phyloP scores from a whole-genome alignment of 2,113 vertebrate species.

The Anhinga rufa region DNA sequence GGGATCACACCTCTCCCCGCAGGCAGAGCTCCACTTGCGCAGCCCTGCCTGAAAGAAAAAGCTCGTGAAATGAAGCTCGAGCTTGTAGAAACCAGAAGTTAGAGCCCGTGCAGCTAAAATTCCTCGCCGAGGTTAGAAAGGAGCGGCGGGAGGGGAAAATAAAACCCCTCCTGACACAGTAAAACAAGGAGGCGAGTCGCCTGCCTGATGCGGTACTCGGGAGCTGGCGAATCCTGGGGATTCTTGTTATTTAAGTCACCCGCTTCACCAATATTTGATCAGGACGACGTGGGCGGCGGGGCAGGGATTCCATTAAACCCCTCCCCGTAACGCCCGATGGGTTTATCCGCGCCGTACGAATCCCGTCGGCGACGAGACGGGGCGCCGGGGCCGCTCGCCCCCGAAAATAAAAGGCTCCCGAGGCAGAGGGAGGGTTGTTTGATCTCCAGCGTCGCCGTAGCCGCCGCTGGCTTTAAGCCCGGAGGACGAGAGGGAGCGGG shows the following conservation, averaged over 20 bases:
- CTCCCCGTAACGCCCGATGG: rapidly evolving
- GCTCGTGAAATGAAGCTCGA: background rate
- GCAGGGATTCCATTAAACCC: background rate
- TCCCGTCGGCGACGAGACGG: background rate
- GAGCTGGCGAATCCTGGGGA: background rate
- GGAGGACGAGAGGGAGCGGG: too few species aligned
- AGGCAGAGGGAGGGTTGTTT: background rate
- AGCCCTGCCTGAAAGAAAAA: background rate
- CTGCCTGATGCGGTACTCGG: background rate
- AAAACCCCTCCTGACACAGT: background rate
- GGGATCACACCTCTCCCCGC: too few species aligned
- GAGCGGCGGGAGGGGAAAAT: background rate
- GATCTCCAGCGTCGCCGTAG: too few species aligned
- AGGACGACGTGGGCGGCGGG: background rate
- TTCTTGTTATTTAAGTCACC: background rate
- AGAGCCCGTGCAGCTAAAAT: background rate
- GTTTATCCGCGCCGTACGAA: background rate
- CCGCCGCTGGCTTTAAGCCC: too few species aligned
- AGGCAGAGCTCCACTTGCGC: background rate
- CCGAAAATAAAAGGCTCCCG: too few species aligned
- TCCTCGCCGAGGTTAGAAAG: background rate
- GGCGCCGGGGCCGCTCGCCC: background rate
- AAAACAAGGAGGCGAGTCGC: background rate
- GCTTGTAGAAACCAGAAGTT: background rate
- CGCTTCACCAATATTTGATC: background rate